Base-by-base conservation (phyloP, 1,140 invertebrate genomes). In the Drosophila biarmipes region DNA sequence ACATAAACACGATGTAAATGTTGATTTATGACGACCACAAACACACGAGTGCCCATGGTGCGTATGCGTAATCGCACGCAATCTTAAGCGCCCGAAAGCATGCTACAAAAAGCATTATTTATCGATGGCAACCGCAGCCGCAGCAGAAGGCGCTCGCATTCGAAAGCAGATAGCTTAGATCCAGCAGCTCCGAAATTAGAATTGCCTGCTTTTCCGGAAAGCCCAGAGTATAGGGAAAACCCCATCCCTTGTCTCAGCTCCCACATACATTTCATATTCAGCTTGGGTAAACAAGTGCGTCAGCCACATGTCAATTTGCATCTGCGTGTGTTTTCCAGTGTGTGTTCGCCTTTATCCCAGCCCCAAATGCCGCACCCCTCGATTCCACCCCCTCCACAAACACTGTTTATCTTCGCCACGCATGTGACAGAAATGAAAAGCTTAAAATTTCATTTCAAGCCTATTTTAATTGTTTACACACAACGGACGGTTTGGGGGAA, bases 1-100 rank as follows among this genome's bases (percentile, higher is more conserved):
- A 69, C 58, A 77, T 66, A 59, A 82, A 74, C 58, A 74, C 79
- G 56, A 82, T 78, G 75, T 82, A 82, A 82, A 82, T 78, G 79
- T 82, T 82, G 79, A 84, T 84, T 82, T 84, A 84, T 84, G 76
- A 78, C 80, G 71, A 52, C 21, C 46, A 57, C 54, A 78, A 57
- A 54, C 57, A 76, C 29, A 63, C 61, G 48, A 34, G 54, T 24
- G 57, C 21, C 17, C 17, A 12, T n/a, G 40, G 37, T 15, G 53
- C 24, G 29, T 35, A 53, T 43, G 34, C 38, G 29, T 52, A 69
- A 69, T 69, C 66, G 66, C 43, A 68, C 66, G 74, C 71, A 80
- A 71, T 76, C 52, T 72, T 43, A 66, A 58, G 59, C 64, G 64
- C 74, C 66, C 35, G 21, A 84, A 67, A 69, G 62, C 48, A 55